Conservation (phyloP, 2,113 vertebrate species). For the Gila orcuttii region DNA sequence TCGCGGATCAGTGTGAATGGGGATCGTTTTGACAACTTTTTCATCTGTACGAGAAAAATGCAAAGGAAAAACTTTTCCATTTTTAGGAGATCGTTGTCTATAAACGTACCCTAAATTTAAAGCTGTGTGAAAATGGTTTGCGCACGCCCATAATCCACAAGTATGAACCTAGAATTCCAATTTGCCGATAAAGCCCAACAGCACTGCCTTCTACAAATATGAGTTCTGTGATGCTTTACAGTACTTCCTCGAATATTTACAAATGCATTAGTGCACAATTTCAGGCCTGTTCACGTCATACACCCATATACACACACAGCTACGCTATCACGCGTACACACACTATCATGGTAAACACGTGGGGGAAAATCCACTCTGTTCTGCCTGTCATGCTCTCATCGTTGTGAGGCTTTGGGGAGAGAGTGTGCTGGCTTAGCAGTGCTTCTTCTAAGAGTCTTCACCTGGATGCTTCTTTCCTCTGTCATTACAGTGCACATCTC, state of each 20-base stretch:
- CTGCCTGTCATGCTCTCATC: constrained; percentile 38
- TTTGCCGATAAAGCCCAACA: background rate
- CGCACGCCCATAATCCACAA: background rate
- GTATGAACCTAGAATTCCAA: background rate
- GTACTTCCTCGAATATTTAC: constrained; percentile 1
- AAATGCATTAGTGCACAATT: background rate
- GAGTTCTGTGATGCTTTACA: background rate
- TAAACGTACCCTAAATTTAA: background rate
- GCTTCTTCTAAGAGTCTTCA: constrained; percentile 42
- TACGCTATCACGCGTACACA: background rate
- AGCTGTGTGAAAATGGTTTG: background rate
- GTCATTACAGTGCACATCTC: constrained; percentile 18
- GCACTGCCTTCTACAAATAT: constrained; percentile 9
- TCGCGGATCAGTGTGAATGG: no score
- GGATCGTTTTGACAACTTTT: no score
- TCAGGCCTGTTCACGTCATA: background rate
- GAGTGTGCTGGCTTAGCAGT: constrained; percentile 28
- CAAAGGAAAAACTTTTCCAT: no score
- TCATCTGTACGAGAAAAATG: no score
- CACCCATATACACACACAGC: constrained; percentile 23
- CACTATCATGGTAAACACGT: constrained; percentile 22
- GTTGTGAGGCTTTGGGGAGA: constrained; percentile 26
- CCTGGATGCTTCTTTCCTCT: constrained; percentile 11
- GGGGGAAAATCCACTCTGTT: constrained; percentile 39
- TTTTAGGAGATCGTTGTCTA: no score